These are phyloP conservation scores for Otolemur crassicaudatus DNA, from an alignment of 2,797 vertebrate species.

Conservation along the genomic window DNA sequence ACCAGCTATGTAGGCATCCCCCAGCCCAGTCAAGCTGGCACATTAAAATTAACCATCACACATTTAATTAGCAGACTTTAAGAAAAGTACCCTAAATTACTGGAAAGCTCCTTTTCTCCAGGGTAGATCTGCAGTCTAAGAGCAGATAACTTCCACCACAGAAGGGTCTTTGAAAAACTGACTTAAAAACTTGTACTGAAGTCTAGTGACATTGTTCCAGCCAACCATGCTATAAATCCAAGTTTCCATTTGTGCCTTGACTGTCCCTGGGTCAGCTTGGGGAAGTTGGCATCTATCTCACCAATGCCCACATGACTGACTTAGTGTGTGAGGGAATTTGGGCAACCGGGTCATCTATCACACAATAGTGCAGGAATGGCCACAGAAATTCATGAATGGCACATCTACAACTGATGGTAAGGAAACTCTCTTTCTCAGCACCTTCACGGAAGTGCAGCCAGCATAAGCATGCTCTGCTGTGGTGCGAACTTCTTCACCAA, in stretches of 20 bases:
- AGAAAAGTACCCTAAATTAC: background rate
- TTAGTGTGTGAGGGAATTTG: background rate
- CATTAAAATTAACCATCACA: background rate
- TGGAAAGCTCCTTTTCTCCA: background rate
- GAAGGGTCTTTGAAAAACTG: background rate
- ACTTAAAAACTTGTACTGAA: background rate
- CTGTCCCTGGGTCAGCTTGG: background rate
- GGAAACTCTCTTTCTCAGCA: background rate
- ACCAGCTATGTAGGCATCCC: background rate
- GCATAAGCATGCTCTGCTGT: background rate
- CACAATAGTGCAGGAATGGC: background rate
- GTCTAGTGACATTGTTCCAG: background rate
- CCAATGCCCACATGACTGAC: background rate
- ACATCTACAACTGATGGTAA: background rate
- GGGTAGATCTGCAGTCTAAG: background rate
- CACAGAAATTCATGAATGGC: background rate
- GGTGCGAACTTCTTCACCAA: background rate
- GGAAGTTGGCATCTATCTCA: background rate
- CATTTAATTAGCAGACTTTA: background rate
- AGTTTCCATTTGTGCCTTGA: background rate
- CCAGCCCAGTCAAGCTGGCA: background rate
- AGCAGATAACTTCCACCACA: background rate
- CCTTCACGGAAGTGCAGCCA: background rate
- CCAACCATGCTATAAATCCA: rapidly evolving
- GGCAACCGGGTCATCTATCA: background rate